A percentile compares a stretch with the other conserved stretches of the same genome.
These are phyloP conservation scores for Lucifuga dentata DNA, from an alignment of 2,113 vertebrate species.

Conservation along the genomic window DNA sequence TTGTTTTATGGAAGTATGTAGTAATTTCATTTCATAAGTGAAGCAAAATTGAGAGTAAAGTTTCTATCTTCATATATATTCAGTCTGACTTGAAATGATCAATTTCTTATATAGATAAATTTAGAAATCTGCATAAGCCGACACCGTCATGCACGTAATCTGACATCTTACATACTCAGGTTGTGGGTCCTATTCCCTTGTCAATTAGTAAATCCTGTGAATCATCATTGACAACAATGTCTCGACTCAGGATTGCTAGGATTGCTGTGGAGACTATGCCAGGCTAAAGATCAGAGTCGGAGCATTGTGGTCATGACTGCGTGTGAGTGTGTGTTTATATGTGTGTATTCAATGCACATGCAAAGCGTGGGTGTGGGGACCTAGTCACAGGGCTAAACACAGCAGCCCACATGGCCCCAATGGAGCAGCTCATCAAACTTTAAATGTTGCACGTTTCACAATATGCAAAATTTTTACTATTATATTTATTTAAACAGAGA, in stretches of 20 bases:
- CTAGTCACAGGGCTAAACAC: conserved; percentile 72
- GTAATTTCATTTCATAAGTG: background rate
- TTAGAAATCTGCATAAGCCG: conserved; percentile 39
- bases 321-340: conserved; percentile 14
- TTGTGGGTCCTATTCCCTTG: conserved; percentile 55
- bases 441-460: conserved; percentile 48
- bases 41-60: too few species aligned
- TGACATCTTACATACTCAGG: too few species aligned
- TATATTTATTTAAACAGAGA: conserved; percentile 54
- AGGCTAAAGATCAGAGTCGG: conserved; percentile 56
- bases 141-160: conserved; percentile 37
- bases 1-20: background rate
- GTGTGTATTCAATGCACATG: conserved; percentile 46
- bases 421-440: conserved; percentile 53
- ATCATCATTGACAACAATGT: conserved; percentile 70
- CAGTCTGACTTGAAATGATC: background rate
- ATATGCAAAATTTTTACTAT: conserved; percentile 12
- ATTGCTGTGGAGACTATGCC: conserved; percentile 42
- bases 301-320: conserved; percentile 52
- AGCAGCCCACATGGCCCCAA: conserved; percentile 65
- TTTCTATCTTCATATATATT: too few species aligned
- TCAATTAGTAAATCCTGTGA: conserved; percentile 60
- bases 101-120: too few species aligned
- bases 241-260: conserved; percentile 36
- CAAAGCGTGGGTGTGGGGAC: conserved; percentile 58